Evolutionary conservation across 2,797 vertebrate species (phyloP).

Genomic region (Neosilurus mollespiculum): DNA sequence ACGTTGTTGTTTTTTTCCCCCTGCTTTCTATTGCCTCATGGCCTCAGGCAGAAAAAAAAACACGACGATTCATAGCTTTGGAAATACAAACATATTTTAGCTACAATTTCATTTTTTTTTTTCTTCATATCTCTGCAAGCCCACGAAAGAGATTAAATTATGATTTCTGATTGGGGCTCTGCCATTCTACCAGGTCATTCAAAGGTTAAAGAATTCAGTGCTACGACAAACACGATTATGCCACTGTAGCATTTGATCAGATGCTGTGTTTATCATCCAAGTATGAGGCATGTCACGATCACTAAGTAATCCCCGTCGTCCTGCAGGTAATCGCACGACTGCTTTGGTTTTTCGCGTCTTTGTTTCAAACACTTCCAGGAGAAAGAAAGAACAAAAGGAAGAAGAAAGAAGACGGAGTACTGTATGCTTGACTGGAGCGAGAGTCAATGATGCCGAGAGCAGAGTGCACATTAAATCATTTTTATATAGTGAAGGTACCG

Average conservation of each 20-base stretch:
- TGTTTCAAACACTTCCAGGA: conserved; percentile 56
- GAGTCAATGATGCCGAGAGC: conserved; percentile 73
- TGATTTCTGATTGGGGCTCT: conserved; percentile 79
- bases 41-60: conserved; percentile 43
- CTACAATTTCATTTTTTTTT: conserved; percentile 73
- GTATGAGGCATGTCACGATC: conserved; percentile 42
- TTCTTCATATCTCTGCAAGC: conserved; percentile 73
- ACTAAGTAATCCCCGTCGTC: conserved; percentile 51
- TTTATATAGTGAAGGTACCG: conserved; percentile 78
- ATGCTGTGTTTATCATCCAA: conserved; percentile 74
- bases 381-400: conserved; percentile 69
- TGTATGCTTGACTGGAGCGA: conserved; percentile 58
- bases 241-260: conserved; percentile 80
- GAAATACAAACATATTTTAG: conserved; percentile 76
- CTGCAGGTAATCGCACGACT: conserved; percentile 55
- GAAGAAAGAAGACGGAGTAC: conserved; percentile 58
- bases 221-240: conserved; percentile 81
- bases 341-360: not conserved
- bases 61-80: conserved; percentile 23
- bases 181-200: conserved; percentile 78
- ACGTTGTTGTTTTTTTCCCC: not conserved
- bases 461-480: conserved; percentile 78
- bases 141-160: conserved; percentile 79
- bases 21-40: conserved; percentile 12
- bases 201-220: conserved; percentile 85